Base-by-base conservation (phyloP, 2,888 invertebrate species). In the Leptopilina syphax region DNA sequence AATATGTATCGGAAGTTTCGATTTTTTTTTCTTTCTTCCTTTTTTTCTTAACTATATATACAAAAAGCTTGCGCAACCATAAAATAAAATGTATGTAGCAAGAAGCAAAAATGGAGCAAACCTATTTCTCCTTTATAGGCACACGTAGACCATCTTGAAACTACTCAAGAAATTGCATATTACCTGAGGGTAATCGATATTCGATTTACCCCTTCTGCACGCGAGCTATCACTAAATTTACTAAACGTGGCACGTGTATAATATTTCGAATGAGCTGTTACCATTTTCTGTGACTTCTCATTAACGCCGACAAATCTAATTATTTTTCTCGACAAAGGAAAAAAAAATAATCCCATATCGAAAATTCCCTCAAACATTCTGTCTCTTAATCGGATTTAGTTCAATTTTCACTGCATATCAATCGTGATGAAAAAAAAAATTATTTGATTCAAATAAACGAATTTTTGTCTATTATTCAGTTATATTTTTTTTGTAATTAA, bases 141-240 rank as follows among this genome's bases (percentile, higher is more conserved):
- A 63, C 79, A 50, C 78, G 78, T 81, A 76, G 77, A 76, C 77
- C 66, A 50, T 76, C 77, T 47, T 73, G 65, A 79, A 70, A 80
- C 81, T 83, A 82, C 85, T 84, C 80, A 80, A 85, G 83, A 84
- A 83, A 85, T 85, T 84, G 83, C 84, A 80, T 84, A 85, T 84
- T 83, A 85, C 84, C 77, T 70, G 79, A 54, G 70, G 82, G 81
- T 82, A 83, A 85, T 85, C 84, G 84, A 85, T 85, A 84, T 82
- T 84, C 83, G 83, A 84, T 85, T 84, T 83, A 85, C 67, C 82
- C 80, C 79, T 76, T 79, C 65, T 77, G 73, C 57, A 44, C 68
- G 77, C 77, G 63, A 65, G 73, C 80, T 81, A 79, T 67, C 78
- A 63, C 65, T 73, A 18, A 82, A 83, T 77, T 82, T 83, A 81